These are phyloP conservation scores for Epicampocera succincta DNA, from an alignment of 2,888 invertebrate genomes.

Conservation along the genomic window DNA sequence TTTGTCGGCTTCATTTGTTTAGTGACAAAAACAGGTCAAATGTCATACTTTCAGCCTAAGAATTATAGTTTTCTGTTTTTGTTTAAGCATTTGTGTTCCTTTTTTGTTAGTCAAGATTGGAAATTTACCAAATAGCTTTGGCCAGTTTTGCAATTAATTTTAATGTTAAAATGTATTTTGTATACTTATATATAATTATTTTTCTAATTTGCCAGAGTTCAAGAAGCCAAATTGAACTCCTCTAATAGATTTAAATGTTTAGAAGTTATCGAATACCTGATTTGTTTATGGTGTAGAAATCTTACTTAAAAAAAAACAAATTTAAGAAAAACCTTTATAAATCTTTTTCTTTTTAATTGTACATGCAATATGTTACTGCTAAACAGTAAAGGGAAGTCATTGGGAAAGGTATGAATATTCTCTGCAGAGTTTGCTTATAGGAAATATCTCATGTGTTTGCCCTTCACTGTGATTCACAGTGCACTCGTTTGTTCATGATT, in stretches of 20 bases:
- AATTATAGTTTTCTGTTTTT: slow-evolving; percentile 48
- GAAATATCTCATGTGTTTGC: too few relatives aligned
- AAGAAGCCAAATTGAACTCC: slow-evolving; percentile 28
- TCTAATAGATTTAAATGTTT: slow-evolving; percentile 33
- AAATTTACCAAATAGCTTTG: slow-evolving; percentile 9
- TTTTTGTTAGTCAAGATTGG: slow-evolving; percentile 10
- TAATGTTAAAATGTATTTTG: slow-evolving; percentile 35
- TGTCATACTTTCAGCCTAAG: slow-evolving; percentile 62
- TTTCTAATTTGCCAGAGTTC: slow-evolving; percentile 35
- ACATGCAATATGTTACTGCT: too few relatives aligned
- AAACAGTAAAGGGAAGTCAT: too few relatives aligned
- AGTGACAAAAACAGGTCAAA: slow-evolving; percentile 66
- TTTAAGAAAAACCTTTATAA: too few relatives aligned
- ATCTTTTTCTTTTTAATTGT: too few relatives aligned
- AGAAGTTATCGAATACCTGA: too few relatives aligned
- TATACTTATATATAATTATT: not conserved
- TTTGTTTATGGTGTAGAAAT: too few relatives aligned
- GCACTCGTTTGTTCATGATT: too few relatives aligned
- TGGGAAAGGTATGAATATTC: too few relatives aligned
- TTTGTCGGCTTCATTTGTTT: slow-evolving; percentile 62
- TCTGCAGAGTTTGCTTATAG: too few relatives aligned
- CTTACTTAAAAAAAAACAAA: too few relatives aligned
- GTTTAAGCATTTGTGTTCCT: slow-evolving; percentile 13
- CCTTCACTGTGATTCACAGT: too few relatives aligned
- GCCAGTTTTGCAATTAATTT: slow-evolving; percentile 56